phyloP scores from a whole-genome alignment of 2,113 vertebrate species.

The Stigmatopora argus region DNA sequence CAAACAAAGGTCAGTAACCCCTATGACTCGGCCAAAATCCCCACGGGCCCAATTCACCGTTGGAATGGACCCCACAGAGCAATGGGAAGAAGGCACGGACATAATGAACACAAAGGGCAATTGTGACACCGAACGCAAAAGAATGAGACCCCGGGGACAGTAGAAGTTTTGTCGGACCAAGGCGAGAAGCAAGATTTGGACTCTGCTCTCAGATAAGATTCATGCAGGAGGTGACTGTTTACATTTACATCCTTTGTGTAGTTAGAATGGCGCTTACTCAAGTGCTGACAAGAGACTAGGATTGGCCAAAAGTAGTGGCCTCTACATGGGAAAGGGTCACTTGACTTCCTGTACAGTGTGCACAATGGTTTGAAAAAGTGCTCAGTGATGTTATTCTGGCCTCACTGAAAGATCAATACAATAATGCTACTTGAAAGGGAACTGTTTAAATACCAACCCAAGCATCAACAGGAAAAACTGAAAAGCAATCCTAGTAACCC shows the following conservation, averaged over 20 bases:
- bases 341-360: constrained; percentile 5
- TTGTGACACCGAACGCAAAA: constrained; percentile 66
- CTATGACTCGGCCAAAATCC: constrained; percentile 74
- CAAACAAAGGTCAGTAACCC: constrained; percentile 62
- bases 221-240: constrained; percentile 42
- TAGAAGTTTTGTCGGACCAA: constrained; percentile 58
- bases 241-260: constrained; percentile 54
- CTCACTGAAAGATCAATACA: neutral
- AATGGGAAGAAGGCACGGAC: constrained; percentile 73
- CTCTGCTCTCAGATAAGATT: constrained; percentile 65
- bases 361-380: neutral
- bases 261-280: constrained; percentile 40
- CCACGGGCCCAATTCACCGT: constrained; percentile 70
- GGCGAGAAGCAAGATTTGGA: constrained; percentile 65
- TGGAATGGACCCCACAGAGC: constrained; percentile 72
- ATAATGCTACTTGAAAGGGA: neutral
- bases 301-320: constrained; percentile 14
- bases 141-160: constrained; percentile 67
- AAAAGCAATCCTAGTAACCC: neutral
- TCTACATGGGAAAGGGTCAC: constrained; percentile 8
- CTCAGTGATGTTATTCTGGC: neutral
- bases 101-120: constrained; percentile 74
- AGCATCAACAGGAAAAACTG: neutral
- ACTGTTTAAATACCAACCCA: neutral
- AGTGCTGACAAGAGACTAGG: constrained; percentile 44